These are phyloP conservation scores for Rhinella marina DNA, from an alignment of 2,797 vertebrate species.

Conservation along the genomic window DNA sequence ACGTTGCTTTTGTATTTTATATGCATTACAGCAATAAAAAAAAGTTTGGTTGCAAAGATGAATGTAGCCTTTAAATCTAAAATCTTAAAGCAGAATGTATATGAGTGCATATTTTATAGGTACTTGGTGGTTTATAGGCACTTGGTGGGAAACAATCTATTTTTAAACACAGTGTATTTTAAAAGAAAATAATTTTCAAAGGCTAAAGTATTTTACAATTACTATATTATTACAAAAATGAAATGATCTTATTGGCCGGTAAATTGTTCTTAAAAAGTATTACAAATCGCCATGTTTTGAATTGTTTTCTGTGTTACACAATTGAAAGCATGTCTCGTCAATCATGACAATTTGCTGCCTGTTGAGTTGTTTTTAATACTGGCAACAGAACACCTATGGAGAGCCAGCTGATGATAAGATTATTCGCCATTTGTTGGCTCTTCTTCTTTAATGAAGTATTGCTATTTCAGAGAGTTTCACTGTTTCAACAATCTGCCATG, in stretches of 20 bases:
- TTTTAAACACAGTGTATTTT: too few species aligned
- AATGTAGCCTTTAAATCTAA: too few species aligned
- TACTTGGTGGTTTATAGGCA: too few species aligned
- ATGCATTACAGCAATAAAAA: too few species aligned
- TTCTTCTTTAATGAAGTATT: slow-evolving; percentile 62
- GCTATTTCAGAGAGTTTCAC: slow-evolving; percentile 48
- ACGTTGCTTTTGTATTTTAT: too few species aligned
- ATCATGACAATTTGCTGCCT: not conserved
- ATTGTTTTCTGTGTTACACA: not conserved
- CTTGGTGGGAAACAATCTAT: too few species aligned
- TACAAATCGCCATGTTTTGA: not conserved
- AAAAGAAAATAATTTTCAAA: too few species aligned
- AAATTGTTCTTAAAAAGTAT: not conserved
- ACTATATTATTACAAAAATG: not conserved
- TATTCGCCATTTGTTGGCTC: slow-evolving; percentile 54
- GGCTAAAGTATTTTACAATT: too few species aligned
- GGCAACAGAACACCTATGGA: slow-evolving; percentile 56
- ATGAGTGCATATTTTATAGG: too few species aligned
- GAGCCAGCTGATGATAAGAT: slow-evolving; percentile 61
- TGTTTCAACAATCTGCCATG: slow-evolving; percentile 53
- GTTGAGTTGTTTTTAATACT: slow-evolving; percentile 50
- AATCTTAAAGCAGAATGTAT: too few species aligned
- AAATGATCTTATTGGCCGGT: not conserved
- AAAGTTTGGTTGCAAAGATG: too few species aligned
- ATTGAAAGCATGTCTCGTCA: not conserved